Base-by-base conservation (phyloP, 2,888 invertebrate genomes). In the Polylopha cassiicola region DNA sequence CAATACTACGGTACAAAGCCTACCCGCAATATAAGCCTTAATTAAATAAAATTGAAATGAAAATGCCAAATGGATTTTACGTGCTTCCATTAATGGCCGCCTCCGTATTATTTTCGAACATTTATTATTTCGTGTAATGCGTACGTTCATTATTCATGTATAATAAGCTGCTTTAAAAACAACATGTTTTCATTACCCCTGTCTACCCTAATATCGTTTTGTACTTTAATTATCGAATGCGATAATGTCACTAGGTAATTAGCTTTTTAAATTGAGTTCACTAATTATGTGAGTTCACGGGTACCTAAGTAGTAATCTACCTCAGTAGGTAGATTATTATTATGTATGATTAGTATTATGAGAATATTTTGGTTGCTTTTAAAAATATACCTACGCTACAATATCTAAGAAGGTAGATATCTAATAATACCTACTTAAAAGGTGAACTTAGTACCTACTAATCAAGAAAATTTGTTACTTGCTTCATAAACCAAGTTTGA, bases 21-120 rank as follows among this genome's bases (percentile, higher is more conserved):
- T 63, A 63, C 65, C 56, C 61, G 63, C 62, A 71, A 63, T 70
- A 71, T 73, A 73, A 74, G 73, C 80, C 71, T 80, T 85, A 84
- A 85, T 84, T 82, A 84, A 84, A 85, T 85, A 82, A 84, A 82
- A 84, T 82, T 80, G 78, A 81, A 82, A 82, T 80, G 81, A 82
- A 79, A 79, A 79, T 64, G 71, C 72, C 69, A 78, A 84, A 84
- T 84, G 85, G 85, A 82, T 84, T 84, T 82, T 79, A 77, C 82
- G 78, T 84, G 85, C 82, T 79, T 75, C 73, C 77, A 72, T 79
- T 85, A 85, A 85, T 76, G 81, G 73, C 65, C 63, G 66, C 72
- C 66, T 73, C 62, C 71, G 78, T 75, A 79, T 82, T 82, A 82
- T 84, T 81, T 82, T 81, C 73, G 73, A 71, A 71, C 74, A 76